Percentiles rank a stretch among this genome's conserved stretches.
Evolutionary conservation across 1,140 invertebrate genomes (phyloP).

Genomic region (Drosophila pectinifera): DNA sequence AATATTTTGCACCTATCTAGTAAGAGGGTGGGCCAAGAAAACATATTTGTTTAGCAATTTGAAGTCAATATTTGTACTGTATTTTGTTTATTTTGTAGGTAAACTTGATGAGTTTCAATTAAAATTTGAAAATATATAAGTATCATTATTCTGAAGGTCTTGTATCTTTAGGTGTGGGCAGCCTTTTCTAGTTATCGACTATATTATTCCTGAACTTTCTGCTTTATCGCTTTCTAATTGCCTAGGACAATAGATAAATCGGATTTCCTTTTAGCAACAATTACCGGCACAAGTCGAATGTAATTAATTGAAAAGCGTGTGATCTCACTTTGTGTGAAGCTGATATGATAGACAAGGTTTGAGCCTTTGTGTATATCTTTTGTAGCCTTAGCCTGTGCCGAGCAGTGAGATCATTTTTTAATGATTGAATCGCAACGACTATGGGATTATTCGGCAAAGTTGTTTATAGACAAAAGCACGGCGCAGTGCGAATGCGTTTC

Average conservation of each 20-base stretch:
- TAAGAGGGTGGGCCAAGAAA: not conserved
- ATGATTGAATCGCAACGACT: conserved; percentile 30
- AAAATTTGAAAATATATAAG: no score
- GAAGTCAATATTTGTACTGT: not conserved
- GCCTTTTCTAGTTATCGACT: no score
- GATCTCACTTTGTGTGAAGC: conserved; percentile 28
- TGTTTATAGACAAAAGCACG: conserved; percentile 59
- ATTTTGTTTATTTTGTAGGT: not conserved
- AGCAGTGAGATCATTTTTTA: conserved; percentile 47
- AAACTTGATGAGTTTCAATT: not conserved
- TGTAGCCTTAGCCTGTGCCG: conserved; percentile 11
- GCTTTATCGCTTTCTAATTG: conserved; percentile 10
- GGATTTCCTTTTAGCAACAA: conserved; percentile 34
- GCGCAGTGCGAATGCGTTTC: conserved; percentile 38
- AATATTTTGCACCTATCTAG: conserved; percentile 24
- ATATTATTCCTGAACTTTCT: no score
- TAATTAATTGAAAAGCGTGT: conserved; percentile 30
- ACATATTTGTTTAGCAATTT: conserved; percentile 15
- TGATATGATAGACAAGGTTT: conserved; percentile 26
- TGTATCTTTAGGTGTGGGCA: no score
- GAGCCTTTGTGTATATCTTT: conserved; percentile 31
- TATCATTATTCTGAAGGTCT: no score
- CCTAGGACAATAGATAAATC: conserved; percentile 6
- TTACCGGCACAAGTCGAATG: conserved; percentile 35
- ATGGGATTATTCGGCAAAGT: conserved; percentile 46